These are phyloP conservation scores for Canis aureus DNA, from an alignment of 2,113 vertebrate genomes.

Conservation along the genomic window DNA sequence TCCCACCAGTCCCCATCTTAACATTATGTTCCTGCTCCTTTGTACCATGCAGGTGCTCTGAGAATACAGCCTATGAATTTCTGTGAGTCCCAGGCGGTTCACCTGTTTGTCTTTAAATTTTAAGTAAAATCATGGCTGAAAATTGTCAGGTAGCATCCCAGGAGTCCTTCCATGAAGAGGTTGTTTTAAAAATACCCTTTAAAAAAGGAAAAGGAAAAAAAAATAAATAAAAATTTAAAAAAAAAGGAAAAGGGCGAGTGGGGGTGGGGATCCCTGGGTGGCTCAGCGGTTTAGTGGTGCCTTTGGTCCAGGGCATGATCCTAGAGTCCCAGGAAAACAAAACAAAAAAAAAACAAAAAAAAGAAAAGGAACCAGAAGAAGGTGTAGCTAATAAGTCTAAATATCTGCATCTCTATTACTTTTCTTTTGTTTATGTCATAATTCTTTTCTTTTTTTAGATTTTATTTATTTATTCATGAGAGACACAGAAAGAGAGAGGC, in stretches of 20 bases:
- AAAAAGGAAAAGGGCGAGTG: not conserved
- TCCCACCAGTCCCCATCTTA: not conserved
- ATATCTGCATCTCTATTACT: no score
- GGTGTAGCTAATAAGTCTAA: no score
- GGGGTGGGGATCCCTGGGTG: no score
- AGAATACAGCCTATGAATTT: not conserved
- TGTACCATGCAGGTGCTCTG: not conserved
- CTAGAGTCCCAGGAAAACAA: no score
- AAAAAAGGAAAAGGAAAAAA: not conserved
- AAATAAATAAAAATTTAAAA: no score
- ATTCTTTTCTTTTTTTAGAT: no score
- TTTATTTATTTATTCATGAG: no score
- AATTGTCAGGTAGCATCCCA: not conserved
- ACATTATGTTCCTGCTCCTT: not conserved
- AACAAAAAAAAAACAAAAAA: not conserved
- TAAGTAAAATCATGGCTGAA: not conserved
- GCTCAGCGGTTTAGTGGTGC: no score
- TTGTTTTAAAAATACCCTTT: not conserved
- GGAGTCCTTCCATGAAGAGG: not conserved
- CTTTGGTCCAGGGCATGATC: no score
- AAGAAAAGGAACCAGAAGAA: no score
- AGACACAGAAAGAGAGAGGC: no score
- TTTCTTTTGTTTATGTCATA: no score
- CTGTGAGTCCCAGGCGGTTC: not conserved
- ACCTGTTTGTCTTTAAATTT: slow-evolving; percentile 48